phyloP scores from a whole-genome alignment of 2,888 invertebrate species.

The Pseudeuparius sepicola region DNA sequence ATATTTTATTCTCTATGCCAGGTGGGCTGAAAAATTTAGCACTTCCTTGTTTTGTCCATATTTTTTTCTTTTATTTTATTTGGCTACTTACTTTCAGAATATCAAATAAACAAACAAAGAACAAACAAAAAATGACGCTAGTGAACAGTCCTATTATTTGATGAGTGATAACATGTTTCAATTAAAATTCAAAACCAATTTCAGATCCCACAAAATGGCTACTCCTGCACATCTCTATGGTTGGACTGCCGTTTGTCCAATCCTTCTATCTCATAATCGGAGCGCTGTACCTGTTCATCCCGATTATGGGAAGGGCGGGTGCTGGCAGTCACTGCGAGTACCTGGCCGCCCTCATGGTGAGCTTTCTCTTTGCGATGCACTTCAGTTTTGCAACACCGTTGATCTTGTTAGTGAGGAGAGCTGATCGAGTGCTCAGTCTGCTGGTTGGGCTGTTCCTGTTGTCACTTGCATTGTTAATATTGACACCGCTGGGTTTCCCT shows the following conservation, averaged over 20 bases:
- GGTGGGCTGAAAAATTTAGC: too few relatives aligned
- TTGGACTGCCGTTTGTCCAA: slow-evolving; percentile 54
- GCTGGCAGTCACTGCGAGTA: slow-evolving; percentile 61
- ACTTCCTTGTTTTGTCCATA: too few relatives aligned
- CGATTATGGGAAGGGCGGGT: slow-evolving; percentile 72
- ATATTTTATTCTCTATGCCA: too few relatives aligned
- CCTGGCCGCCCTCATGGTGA: slow-evolving; percentile 46
- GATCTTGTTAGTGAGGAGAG: slow-evolving; percentile 40
- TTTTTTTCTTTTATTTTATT: too few relatives aligned
- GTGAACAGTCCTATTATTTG: too few relatives aligned
- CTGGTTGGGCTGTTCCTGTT: slow-evolving; percentile 44
- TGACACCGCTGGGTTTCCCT: slow-evolving; percentile 64
- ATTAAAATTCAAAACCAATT: slow-evolving; percentile 21
- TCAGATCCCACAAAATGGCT: slow-evolving; percentile 45
- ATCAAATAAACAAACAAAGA: too few relatives aligned
- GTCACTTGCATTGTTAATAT: slow-evolving; percentile 46
- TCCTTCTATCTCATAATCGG: slow-evolving; percentile 60
- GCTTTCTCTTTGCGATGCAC: slow-evolving; percentile 34
- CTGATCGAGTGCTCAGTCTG: slow-evolving; percentile 43
- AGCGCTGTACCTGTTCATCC: slow-evolving; percentile 64
- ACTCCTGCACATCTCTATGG: slow-evolving; percentile 43
- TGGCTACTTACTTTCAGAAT: too few relatives aligned
- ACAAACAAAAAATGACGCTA: too few relatives aligned
- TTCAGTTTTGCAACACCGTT: slow-evolving; percentile 42
- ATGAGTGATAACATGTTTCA: too few relatives aligned